Evolutionary conservation across 2,888 invertebrate species (phyloP).

Genomic region (Sycophila texana): DNA sequence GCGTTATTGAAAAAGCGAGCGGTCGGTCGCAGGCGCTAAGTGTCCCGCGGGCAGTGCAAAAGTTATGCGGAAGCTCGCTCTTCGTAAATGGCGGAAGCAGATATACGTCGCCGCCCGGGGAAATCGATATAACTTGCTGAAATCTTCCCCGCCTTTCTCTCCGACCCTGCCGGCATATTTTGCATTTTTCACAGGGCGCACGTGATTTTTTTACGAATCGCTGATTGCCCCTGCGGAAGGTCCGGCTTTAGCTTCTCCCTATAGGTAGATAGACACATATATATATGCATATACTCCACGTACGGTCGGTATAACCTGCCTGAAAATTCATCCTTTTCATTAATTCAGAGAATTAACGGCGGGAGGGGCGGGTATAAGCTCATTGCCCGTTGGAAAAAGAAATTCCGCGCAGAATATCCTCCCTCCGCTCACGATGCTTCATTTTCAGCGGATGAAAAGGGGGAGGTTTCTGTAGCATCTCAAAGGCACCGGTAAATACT

Average conservation of each 20-base stretch:
- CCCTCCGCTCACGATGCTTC: no score
- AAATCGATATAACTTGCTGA: slow-evolving; percentile 37
- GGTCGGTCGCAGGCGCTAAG: slow-evolving; percentile 45
- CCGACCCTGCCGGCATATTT: slow-evolving; percentile 20
- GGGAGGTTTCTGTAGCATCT: no score
- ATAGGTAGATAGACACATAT: neutral
- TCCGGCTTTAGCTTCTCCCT: neutral
- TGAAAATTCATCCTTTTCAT: neutral
- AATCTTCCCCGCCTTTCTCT: neutral
- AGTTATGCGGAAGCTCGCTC: neutral
- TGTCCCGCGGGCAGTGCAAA: slow-evolving; percentile 19
- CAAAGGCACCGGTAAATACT: no score
- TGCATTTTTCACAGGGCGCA: slow-evolving; percentile 35
- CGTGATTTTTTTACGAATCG: slow-evolving; percentile 47
- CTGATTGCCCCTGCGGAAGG: neutral
- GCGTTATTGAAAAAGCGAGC: slow-evolving; percentile 32
- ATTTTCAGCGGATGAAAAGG: no score
- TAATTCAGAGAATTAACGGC: neutral
- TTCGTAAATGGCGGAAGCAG: neutral
- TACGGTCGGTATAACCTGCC: neutral
- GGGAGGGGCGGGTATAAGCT: no score
- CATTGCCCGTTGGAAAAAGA: no score
- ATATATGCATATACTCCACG: neutral
- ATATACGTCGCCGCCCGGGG: neutral
- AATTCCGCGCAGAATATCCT: no score